Base-by-base conservation (phyloP, 2,888 invertebrate species). In the Polydrusus cervinus region DNA sequence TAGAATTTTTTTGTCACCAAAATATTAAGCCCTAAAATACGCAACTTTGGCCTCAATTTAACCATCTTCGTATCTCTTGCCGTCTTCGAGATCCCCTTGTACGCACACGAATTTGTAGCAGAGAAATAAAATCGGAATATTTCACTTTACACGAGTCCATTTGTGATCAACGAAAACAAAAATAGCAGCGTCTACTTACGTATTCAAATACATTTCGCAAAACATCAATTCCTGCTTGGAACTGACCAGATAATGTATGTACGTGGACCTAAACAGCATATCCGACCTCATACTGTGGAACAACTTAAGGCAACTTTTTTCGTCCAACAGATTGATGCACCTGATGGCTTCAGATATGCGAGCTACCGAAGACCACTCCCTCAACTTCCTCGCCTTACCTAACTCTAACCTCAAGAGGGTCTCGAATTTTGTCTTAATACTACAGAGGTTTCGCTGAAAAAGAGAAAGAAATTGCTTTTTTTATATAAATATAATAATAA, bases 321-420 rank as follows among this genome's bases (percentile, higher is more conserved):
- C 89, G 84, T 94, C 94, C 82, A 96, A 91, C 64, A 92, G 88
- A 71, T 91, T 89, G 43, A 96, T 89, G 82, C 95, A 95, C 38
- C 96, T 90, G 72, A 96, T 88, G 1, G 95, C 94, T 87, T 97
- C 96, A 53, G 95, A 93, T 5, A 96, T 90, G 82, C 95, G 93
- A 0, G 95, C 94, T 64, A 94, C 92, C 78, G 93, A 89, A 55
- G 93, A 91, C 83, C 93, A 90, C 83, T 96, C 93, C 81, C 94
- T 93, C 71, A 95, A 88, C 86, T 94, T 94, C 47, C 94, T 91
- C 40, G 95, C 94, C 87, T 95, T 95, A 0, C 96, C 95, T 78
- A 95, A 87, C 86, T 95, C 94, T 60, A 93, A 89, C 84, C 92
- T 91, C 45, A 94, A 88, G 84, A 94, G 92, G 47, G 92, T 91